A percentile compares a stretch with the other conserved stretches of the same genome.
phyloP scores from a whole-genome alignment of 2,113 vertebrate genomes.

The Leucopsar rothschildi region DNA sequence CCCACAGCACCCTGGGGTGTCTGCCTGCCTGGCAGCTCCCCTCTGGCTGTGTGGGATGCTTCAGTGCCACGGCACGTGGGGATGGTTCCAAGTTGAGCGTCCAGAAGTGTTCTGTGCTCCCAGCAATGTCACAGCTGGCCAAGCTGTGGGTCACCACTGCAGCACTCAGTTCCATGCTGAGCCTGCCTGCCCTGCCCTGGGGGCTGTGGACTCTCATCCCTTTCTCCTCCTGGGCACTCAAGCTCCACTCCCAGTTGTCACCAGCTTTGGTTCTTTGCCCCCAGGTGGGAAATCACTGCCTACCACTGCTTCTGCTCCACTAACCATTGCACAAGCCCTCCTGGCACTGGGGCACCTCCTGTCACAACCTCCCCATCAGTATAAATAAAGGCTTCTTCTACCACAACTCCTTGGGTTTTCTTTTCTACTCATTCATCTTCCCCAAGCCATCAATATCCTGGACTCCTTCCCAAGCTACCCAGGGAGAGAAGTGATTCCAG shows the following conservation, averaged over 20 bases:
- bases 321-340: not conserved
- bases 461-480: not conserved
- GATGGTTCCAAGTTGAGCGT: not conserved
- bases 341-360: not conserved
- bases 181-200: accelerated
- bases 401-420: not conserved
- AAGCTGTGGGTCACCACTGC: not conserved
- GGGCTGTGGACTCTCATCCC: not conserved
- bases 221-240: not conserved
- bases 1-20: accelerated
- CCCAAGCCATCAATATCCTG: not conserved
- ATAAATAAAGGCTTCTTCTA: conserved; percentile 12
- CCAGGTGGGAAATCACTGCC: not conserved
- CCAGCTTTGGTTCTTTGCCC: not conserved
- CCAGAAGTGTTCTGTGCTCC: not conserved
- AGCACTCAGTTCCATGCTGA: not conserved
- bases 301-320: not conserved
- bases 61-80: not conserved
- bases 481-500: not conserved
- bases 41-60: not conserved
- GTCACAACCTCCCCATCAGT: not conserved
- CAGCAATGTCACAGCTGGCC: not conserved
- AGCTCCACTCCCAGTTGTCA: not conserved
- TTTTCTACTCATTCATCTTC: not conserved
- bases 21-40: not conserved